Evolutionary conservation across 2,888 invertebrate genomes (phyloP), one percentile per base, ranked within the genome.

Genomic region (Diarsia mendica): DNA sequence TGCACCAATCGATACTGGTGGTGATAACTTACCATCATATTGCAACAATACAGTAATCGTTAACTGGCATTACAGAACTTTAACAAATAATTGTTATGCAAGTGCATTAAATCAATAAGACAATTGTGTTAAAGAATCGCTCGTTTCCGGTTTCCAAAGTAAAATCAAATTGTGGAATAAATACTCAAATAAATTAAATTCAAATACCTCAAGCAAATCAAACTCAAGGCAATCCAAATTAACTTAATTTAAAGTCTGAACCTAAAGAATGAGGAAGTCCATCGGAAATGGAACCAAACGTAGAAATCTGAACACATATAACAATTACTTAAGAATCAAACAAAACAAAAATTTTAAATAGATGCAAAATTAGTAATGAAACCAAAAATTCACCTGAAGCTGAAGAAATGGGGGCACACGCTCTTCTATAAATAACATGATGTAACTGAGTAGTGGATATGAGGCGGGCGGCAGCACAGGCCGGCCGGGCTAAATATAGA

Each of bases 401-500:
- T 55, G 72, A 82, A 86, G 87, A 91, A 92, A 92, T 88, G 83
- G 80, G 88, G 89, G 80, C 90, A 83, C 82, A 76, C 77, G 68
- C 77, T 44, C 61, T 83, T 91, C 93, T 95, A 95, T 92, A 92
- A 92, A 89, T 89, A 92, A 87, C 78, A 66, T 92, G 89, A 92
- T 92, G 93, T 92, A 94, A 94, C 89, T 83, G 84, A 89, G 88
- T 80, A 86, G 87, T 79, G 81, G 81, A 80, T 78, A 84, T 79
- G 84, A 73, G 87, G 85, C 87, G 83, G 79, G 81, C 86, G 91
- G 89, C 91, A 93, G 90, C 88, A 83, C 89, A 91, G 81, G 85
- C 90, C 90, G 85, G 84, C 83, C 85, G 83, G 51, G 83, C 94
- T 95, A 95, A 94, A 94, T 93, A 91, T 95, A 95, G 93, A 89